Conservation (phyloP, 2,797 vertebrate species). For the Champsocephalus esox region DNA sequence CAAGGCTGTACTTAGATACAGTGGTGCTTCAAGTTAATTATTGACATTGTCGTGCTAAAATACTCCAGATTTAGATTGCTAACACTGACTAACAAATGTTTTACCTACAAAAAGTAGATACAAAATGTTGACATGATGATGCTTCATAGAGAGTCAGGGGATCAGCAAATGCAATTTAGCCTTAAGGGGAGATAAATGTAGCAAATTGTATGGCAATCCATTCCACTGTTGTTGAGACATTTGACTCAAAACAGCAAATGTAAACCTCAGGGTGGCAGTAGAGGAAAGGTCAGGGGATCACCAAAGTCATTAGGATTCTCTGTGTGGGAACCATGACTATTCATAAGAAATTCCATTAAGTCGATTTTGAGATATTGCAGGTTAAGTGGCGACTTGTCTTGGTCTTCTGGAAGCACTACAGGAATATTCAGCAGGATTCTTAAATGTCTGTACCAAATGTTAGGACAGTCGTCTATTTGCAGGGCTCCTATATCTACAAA, state of each 20-base stretch:
- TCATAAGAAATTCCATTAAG: background rate
- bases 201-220: background rate
- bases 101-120: background rate
- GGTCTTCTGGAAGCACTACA: background rate
- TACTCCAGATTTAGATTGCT: background rate
- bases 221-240: too few relatives aligned
- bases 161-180: background rate
- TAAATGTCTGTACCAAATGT: background rate
- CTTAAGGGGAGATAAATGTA: background rate
- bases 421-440: background rate
- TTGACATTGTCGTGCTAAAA: background rate
- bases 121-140: background rate
- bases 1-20: too few relatives aligned
- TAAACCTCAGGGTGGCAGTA: too few relatives aligned
- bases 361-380: background rate
- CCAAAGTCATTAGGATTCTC: too few relatives aligned
- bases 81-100: too few relatives aligned
- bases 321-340: too few relatives aligned
- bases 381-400: background rate
- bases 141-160: background rate
- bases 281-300: too few relatives aligned
- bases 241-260: too few relatives aligned
- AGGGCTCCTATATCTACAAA: background rate
- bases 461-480: background rate
- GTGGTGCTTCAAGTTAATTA: too few relatives aligned